A percentile compares a stretch with the other conserved stretches of the same genome.
Conservation (phyloP, 1,140 invertebrate genomes). For the Drosophila prosaltans region DNA sequence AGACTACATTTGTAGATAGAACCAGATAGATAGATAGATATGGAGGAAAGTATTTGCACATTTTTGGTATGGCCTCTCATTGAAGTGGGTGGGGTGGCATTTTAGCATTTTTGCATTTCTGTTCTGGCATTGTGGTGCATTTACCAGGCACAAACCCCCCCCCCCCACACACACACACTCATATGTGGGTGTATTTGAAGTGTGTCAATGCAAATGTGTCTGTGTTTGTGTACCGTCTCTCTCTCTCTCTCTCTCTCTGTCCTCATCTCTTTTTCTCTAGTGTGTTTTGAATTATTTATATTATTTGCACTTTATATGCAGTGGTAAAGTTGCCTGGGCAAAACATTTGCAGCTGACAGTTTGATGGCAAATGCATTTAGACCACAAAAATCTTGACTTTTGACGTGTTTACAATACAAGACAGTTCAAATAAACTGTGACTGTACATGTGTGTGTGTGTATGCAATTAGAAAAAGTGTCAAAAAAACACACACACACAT, state of each 20-base stretch:
- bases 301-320: conserved; percentile 75
- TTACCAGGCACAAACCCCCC: conserved; percentile 43
- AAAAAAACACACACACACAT: conserved; percentile 57
- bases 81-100: not conserved
- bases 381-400: conserved; percentile 61
- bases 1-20: conserved; percentile 20
- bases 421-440: conserved; percentile 1
- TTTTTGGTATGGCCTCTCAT: conserved; percentile 21
- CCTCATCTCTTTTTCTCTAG: conserved; percentile 31
- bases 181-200: conserved; percentile 33
- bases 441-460: conserved; percentile 27
- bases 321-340: conserved; percentile 35
- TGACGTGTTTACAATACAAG: conserved; percentile 47
- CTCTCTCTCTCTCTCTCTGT: not conserved
- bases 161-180: conserved; percentile 3
- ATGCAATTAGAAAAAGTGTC: conserved; percentile 72
- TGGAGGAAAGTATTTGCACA: conserved; percentile 64
- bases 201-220: conserved; percentile 74
- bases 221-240: not conserved
- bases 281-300: conserved; percentile 77
- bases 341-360: conserved; percentile 60
- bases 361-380: conserved; percentile 51
- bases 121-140: conserved; percentile 68
- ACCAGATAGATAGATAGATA: conserved; percentile 16
- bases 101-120: conserved; percentile 13